Conservation (phyloP, 2,888 invertebrate genomes). For the Chydorus sphaericus region DNA sequence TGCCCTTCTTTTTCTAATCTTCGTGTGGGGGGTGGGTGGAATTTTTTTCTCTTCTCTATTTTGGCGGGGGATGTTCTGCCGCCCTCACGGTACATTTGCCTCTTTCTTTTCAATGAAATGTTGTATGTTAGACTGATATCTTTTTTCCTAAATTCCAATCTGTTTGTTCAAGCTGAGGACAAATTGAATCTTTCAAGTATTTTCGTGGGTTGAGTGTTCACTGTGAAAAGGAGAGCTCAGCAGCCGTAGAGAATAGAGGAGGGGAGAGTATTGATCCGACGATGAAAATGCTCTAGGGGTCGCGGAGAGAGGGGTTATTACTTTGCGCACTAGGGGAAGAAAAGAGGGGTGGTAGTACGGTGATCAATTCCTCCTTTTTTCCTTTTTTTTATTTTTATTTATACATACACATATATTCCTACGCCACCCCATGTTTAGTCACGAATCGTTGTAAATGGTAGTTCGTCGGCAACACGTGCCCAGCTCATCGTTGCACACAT, state of each 20-base stretch:
- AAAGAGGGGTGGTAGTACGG: neutral
- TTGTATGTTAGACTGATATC: neutral
- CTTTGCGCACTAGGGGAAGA: too few relatives aligned
- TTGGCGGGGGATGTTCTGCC: too few relatives aligned
- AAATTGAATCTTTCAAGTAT: conserved; percentile 5
- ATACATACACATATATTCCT: too few relatives aligned
- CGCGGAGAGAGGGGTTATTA: neutral
- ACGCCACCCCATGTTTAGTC: too few relatives aligned
- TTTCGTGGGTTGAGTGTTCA: neutral
- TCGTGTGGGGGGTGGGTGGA: neutral
- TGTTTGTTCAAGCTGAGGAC: neutral
- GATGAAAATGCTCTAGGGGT: neutral
- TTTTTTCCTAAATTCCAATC: conserved; percentile 4
- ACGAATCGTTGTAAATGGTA: neutral
- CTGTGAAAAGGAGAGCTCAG: neutral
- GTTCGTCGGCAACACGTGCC: conserved; percentile 1
- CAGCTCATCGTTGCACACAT: too few relatives aligned
- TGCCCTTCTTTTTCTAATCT: neutral
- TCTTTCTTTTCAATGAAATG: neutral
- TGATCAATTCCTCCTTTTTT: neutral
- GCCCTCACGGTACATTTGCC: neutral
- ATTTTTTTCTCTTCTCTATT: neutral
- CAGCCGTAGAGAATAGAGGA: too few relatives aligned
- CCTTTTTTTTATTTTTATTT: too few relatives aligned
- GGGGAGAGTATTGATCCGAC: neutral